Conservation (phyloP, 2,797 vertebrate species). For the Sciurus vulgaris region DNA sequence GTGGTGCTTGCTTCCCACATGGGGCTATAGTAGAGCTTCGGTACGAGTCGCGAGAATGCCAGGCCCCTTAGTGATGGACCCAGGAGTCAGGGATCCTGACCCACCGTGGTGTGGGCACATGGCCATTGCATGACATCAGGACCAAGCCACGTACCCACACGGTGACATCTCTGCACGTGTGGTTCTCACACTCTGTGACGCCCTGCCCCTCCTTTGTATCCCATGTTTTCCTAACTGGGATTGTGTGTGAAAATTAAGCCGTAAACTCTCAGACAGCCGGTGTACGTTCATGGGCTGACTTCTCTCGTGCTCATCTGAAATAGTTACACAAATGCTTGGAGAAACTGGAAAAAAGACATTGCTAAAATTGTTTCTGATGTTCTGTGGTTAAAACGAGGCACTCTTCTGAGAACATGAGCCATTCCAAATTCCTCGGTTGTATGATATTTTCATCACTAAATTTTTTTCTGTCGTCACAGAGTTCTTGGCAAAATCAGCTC, state of each 20-base stretch:
- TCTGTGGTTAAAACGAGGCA: background rate
- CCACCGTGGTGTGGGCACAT: too few relatives aligned
- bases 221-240: background rate
- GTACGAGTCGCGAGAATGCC: background rate
- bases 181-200: background rate
- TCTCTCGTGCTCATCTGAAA: background rate
- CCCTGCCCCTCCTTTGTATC: background rate
- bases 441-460: background rate
- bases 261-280: background rate
- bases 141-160: background rate
- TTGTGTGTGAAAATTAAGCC: background rate
- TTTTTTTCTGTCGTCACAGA: constrained; percentile 18
- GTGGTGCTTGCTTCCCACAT: background rate
- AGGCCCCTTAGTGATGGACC: background rate
- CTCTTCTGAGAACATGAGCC: background rate
- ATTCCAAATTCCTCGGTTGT: background rate
- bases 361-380: constrained; percentile 5
- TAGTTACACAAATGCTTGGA: background rate
- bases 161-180: too few relatives aligned
- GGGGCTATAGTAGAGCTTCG: background rate
- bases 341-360: background rate
- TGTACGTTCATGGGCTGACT: background rate
- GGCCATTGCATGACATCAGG: too few relatives aligned
- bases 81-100: too few relatives aligned
- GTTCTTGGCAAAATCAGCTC: background rate